These are phyloP conservation scores for Drosophila ercepeae DNA, from an alignment of 1,140 invertebrate species.

Conservation along the genomic window DNA sequence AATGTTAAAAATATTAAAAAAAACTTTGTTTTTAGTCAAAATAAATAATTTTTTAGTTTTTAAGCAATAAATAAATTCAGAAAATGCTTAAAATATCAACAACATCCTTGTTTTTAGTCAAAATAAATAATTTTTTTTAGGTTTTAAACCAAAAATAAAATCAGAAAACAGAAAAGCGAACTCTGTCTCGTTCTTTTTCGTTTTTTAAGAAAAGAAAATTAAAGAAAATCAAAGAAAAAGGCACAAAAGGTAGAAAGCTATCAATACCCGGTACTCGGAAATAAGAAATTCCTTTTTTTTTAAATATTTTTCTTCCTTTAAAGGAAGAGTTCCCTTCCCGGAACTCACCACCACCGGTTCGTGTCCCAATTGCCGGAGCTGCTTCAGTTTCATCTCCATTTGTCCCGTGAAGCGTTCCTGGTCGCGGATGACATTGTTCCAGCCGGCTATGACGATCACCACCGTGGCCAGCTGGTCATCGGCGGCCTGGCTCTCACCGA, in stretches of 20 bases:
- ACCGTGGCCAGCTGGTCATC: conserved; percentile 77
- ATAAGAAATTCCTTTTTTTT: too few species aligned
- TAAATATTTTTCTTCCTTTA: too few species aligned
- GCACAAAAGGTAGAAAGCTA: background rate
- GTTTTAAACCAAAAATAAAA: background rate
- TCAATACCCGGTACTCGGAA: background rate
- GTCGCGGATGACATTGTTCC: conserved; percentile 83
- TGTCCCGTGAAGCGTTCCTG: conserved; percentile 81
- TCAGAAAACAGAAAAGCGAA: background rate
- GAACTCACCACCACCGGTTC: conserved; percentile 85
- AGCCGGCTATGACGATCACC: conserved; percentile 83
- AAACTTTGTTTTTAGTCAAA: too few species aligned
- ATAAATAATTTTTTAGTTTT: too few species aligned
- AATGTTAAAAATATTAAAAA: too few species aligned
- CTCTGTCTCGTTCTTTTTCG: background rate
- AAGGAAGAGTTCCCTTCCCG: too few species aligned
- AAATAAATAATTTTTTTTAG: background rate
- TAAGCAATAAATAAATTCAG: too few species aligned
- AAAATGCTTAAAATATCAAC: background rate
- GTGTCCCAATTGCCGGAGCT: conserved; percentile 86
- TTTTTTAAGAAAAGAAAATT: background rate
- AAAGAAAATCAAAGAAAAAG: background rate
- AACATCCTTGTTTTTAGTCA: background rate
- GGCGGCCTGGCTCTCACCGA: conserved; percentile 58
- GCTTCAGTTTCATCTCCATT: conserved; percentile 85